These are phyloP conservation scores for Erebia epiphron DNA, from an alignment of 2,888 invertebrate species.

Conservation along the genomic window DNA sequence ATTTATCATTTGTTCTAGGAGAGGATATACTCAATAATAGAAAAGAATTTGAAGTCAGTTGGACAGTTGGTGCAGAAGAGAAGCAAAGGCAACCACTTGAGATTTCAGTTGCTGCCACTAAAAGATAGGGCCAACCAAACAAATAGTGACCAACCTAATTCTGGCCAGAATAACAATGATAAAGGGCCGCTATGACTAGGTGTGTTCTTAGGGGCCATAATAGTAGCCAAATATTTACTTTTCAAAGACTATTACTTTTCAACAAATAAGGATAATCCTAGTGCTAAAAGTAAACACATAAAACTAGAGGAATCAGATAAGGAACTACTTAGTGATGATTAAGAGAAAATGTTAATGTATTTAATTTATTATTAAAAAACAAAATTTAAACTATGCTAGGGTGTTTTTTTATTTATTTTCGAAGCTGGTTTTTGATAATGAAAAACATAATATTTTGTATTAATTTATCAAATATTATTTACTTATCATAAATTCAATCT, in stretches of 20 bases:
- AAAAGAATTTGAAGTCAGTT: conserved; percentile 72
- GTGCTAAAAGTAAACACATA: conserved; percentile 28
- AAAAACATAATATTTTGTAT: conserved; percentile 11
- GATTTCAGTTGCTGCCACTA: conserved; percentile 84
- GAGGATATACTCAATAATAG: conserved; percentile 80
- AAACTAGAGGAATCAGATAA: conserved; percentile 33
- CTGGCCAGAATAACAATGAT: conserved; percentile 47
- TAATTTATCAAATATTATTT: conserved; percentile 7
- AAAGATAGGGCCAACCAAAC: conserved; percentile 48
- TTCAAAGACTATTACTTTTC: conserved; percentile 56
- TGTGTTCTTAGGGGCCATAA: conserved; percentile 50
- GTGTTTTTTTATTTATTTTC: not conserved
- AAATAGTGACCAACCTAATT: conserved; percentile 41
- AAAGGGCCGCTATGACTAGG: conserved; percentile 75
- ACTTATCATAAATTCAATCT: conserved; percentile 12
- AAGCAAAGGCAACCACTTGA: conserved; percentile 82
- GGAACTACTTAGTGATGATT: conserved; percentile 28
- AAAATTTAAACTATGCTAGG: not conserved
- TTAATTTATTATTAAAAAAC: conserved; percentile 12
- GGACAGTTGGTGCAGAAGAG: conserved; percentile 85
- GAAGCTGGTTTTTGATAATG: not conserved
- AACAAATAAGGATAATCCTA: conserved; percentile 37
- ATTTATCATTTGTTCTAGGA: conserved; percentile 74
- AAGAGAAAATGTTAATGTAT: conserved; percentile 20
- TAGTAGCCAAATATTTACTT: conserved; percentile 63